A percentile compares a stretch with the other conserved stretches of the same genome.
phyloP scores from a whole-genome alignment of 2,113 vertebrate genomes.

The Sminthopsis crassicaudata region DNA sequence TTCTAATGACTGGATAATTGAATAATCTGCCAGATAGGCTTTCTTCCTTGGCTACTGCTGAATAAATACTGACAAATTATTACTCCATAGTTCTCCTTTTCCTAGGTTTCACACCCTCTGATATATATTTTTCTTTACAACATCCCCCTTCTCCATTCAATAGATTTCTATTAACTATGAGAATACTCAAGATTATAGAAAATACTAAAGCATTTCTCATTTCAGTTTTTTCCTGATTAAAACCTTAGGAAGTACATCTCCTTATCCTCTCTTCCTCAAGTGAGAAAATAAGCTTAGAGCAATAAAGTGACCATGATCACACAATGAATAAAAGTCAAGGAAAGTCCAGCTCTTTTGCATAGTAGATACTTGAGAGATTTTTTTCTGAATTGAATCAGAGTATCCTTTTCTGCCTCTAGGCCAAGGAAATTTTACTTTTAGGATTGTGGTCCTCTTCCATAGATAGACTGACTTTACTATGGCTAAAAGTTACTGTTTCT shows the following conservation, averaged over 20 bases:
- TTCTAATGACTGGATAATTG: background rate
- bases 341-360: background rate
- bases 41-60: background rate
- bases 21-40: background rate
- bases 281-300: background rate
- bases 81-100: background rate
- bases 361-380: background rate
- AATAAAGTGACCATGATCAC: background rate
- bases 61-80: background rate
- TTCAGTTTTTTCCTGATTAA: background rate
- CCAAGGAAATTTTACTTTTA: no score
- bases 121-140: background rate
- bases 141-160: background rate
- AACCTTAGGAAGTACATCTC: background rate
- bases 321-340: background rate
- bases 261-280: background rate
- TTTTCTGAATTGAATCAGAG: background rate
- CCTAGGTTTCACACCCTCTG: background rate
- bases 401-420: no score
- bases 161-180: background rate
- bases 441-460: no score
- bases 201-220: background rate
- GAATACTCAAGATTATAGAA: background rate
- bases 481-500: no score
- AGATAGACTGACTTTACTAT: no score